Conservation (phyloP, 1,140 invertebrate genomes). For the Thereuonema tuberculata region DNA sequence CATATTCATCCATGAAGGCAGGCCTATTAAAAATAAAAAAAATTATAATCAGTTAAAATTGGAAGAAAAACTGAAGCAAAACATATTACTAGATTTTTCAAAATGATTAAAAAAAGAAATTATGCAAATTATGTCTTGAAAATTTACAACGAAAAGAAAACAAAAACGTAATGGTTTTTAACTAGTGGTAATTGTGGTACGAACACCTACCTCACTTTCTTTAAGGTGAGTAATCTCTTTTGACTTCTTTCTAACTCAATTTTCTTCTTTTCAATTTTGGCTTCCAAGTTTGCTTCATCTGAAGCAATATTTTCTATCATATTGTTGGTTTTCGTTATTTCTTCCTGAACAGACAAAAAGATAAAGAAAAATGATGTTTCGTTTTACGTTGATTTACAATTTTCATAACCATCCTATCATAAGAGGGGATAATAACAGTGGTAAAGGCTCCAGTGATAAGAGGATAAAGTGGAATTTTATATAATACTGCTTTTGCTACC, state of each 20-base stretch:
- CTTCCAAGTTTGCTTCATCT: slow-evolving; percentile 70
- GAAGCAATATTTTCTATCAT: slow-evolving; percentile 70
- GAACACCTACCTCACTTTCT: slow-evolving; percentile 78
- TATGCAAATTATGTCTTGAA: too few relatives aligned
- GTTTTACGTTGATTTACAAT: too few relatives aligned
- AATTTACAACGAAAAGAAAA: too few relatives aligned
- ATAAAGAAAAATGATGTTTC: slow-evolving; percentile 1
- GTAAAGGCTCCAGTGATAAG: slow-evolving; percentile 16
- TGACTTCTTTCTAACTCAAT: slow-evolving; percentile 82
- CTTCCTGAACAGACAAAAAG: slow-evolving; percentile 29
- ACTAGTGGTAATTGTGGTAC: too few relatives aligned
- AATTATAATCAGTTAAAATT: too few relatives aligned
- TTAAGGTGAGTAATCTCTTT: slow-evolving; percentile 79
- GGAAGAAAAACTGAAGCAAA: slow-evolving; percentile 16
- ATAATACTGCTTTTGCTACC: too few relatives aligned
- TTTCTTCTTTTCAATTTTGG: slow-evolving; percentile 80
- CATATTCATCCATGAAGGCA: slow-evolving; percentile 94
- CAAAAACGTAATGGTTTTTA: too few relatives aligned
- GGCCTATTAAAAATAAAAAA: slow-evolving; percentile 47
- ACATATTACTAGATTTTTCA: neutral
- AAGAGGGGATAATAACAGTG: too few relatives aligned
- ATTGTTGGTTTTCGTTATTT: slow-evolving; percentile 53
- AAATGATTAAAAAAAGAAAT: neutral
- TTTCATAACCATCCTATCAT: neutral
- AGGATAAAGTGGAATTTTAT: too few relatives aligned